phyloP scores from a whole-genome alignment of 1,140 invertebrate species.

The Listronotus bonariensis region DNA sequence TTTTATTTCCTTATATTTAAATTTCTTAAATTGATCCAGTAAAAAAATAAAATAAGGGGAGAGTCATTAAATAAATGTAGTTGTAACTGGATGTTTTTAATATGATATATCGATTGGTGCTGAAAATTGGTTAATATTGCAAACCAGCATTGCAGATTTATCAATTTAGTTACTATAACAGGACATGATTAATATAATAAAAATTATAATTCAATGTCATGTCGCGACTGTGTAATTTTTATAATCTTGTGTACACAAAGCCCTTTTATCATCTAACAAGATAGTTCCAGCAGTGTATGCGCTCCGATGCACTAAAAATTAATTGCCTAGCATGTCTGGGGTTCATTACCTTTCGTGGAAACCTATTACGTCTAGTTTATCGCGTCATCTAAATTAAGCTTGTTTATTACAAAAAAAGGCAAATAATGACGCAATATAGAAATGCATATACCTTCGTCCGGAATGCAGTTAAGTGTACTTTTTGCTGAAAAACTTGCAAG shows the following conservation, averaged over 20 bases:
- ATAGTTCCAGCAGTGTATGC: background rate
- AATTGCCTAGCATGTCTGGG: conserved; percentile 28
- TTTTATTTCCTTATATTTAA: too few relatives aligned
- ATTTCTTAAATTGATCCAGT: too few relatives aligned
- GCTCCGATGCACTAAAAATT: conserved; percentile 27
- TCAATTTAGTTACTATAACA: too few relatives aligned
- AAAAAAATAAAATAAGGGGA: too few relatives aligned
- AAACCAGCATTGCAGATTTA: too few relatives aligned
- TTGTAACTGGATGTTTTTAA: too few relatives aligned
- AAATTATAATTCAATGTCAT: too few relatives aligned
- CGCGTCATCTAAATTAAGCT: conserved; percentile 27
- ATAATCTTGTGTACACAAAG: conserved; percentile 5
- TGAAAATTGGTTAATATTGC: too few relatives aligned
- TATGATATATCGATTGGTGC: too few relatives aligned
- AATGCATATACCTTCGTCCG: conserved; percentile 14
- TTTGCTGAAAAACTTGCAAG: conserved; percentile 9
- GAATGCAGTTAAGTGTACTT: conserved; percentile 18
- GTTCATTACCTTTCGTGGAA: conserved; percentile 33
- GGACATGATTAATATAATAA: too few relatives aligned
- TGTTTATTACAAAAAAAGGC: conserved; percentile 23
- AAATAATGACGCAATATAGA: conserved; percentile 25
- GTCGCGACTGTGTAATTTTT: too few relatives aligned
- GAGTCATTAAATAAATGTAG: too few relatives aligned
- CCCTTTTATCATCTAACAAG: conserved; percentile 1
- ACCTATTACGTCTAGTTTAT: conserved; percentile 29